Evolutionary conservation across 2,113 vertebrate genomes (phyloP), one percentile per base, ranked within the genome.

Genomic region (Ctenodactylus gundi): DNA sequence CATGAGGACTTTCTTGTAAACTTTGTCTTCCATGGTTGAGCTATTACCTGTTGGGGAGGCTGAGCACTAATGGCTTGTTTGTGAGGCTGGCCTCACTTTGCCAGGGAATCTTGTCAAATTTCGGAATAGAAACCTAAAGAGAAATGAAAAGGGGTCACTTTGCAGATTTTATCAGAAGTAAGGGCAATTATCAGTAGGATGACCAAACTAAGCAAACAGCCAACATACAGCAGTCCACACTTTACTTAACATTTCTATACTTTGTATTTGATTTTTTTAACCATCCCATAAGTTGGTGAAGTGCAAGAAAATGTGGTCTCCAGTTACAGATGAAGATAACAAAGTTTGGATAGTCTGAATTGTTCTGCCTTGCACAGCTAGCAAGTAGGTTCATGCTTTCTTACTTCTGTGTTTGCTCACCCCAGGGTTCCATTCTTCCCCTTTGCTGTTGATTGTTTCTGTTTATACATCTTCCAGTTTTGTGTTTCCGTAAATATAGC

Each of bases 21-120:
- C n/a, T 68, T 17, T 31, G 12, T 23, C 2, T 15, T 25, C 41
- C 3, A 67, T 4, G 29, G 23, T 49, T 53, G 49, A 34, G 72
- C 17, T n/a, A 13, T 96, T 95, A 97, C 96, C 96, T 96, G 92
- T 2, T 73, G 64, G 96, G 96, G 11, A 96, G 44, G 88, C 96
- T 97, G 90, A 92, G 95, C 13, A 96, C 72, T 18, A 97, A n/a
- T 2, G 97, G 97, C 81, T 97, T 96, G 77, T 97, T 97, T 1
- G 27, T 31, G 41, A 90, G 73, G 77, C 95, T 97, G 81, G 94
- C 88, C 25, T 96, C 81, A 36, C 76, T 93, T 9, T 94, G 67
- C 97, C 95, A 97, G n/a, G 97, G 97, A 34, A 97, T 57, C 41
- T 94, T 95, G 57, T 94, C 96, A 60, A 97, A 97, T n/a, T 93